Percentiles rank a stretch among this genome's conserved stretches.
Evolutionary conservation across 2,888 invertebrate genomes (phyloP).

Genomic region (Apodemia zela): DNA sequence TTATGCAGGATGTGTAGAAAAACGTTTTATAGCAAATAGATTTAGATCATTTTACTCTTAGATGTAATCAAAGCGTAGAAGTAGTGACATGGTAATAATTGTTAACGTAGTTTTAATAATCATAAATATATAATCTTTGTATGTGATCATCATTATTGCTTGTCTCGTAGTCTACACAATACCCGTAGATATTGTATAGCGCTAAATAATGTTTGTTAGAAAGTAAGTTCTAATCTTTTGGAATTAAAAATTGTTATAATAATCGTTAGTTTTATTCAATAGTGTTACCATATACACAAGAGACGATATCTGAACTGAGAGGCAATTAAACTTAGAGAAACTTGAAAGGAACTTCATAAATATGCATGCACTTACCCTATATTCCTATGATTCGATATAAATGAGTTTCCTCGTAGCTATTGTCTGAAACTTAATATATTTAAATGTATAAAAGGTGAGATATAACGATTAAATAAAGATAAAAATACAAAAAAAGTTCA

Average conservation of each 20-base stretch:
- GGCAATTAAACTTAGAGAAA: slow-evolving; percentile 10
- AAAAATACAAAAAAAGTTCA: too few species aligned
- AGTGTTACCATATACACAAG: neutral
- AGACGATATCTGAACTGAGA: neutral
- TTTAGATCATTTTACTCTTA: neutral
- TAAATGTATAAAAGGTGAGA: too few species aligned
- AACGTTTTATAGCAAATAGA: slow-evolving; percentile 5
- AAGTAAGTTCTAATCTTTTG: slow-evolving; percentile 4
- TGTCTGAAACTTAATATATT: too few species aligned
- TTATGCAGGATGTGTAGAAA: slow-evolving; percentile 4
- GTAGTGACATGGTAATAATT: slow-evolving; percentile 6
- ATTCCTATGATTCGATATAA: too few species aligned
- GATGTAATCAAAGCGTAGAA: neutral
- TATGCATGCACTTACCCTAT: slow-evolving; percentile 6
- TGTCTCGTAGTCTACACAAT: neutral
- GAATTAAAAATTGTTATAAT: slow-evolving; percentile 9
- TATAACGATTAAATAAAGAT: too few species aligned
- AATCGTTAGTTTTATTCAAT: neutral
- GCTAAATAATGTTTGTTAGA: neutral
- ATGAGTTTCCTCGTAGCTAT: too few species aligned
- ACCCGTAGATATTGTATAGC: slow-evolving; percentile 5
- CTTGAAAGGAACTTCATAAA: slow-evolving; percentile 8
- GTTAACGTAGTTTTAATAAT: neutral
- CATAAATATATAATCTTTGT: slow-evolving; percentile 5
- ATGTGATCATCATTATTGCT: neutral